Evolutionary conservation across 2,888 invertebrate genomes (phyloP).

Genomic region (Trisateles emortualis): DNA sequence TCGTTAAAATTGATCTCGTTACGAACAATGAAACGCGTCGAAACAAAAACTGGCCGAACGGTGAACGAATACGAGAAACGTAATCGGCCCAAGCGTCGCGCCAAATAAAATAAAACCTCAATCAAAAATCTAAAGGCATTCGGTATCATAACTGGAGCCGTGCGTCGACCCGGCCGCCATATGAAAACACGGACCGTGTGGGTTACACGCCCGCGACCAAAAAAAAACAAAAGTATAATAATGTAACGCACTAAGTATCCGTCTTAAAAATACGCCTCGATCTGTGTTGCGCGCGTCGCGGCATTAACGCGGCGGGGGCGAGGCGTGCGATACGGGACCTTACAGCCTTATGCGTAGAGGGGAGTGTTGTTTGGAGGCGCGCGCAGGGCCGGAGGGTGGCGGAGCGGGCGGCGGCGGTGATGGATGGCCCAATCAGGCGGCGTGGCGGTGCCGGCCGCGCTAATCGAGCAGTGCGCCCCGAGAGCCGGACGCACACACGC

Average conservation of each 20-base stretch:
- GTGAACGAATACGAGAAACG: slow-evolving; percentile 83
- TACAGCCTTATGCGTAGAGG: slow-evolving; percentile 46
- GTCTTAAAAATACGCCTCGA: slow-evolving; percentile 84
- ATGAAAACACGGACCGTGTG: slow-evolving; percentile 75
- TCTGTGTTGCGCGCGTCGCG: slow-evolving; percentile 79
- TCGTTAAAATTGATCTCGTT: slow-evolving; percentile 83
- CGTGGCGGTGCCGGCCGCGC: slow-evolving; percentile 82
- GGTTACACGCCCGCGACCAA: slow-evolving; percentile 76
- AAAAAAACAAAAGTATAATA: slow-evolving; percentile 83
- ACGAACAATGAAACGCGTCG: slow-evolving; percentile 83
- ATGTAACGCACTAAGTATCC: slow-evolving; percentile 86
- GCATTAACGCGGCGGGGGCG: slow-evolving; percentile 67
- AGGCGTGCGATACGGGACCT: slow-evolving; percentile 46
- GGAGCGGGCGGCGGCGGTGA: slow-evolving; percentile 76
- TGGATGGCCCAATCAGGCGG: slow-evolving; percentile 88
- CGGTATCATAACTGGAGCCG: slow-evolving; percentile 82
- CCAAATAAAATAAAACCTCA: slow-evolving; percentile 84
- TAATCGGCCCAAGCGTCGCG: slow-evolving; percentile 79
- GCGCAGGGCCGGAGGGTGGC: slow-evolving; percentile 71
- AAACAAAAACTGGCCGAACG: slow-evolving; percentile 81
- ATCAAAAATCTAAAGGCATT: slow-evolving; percentile 84
- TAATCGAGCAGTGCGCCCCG: slow-evolving; percentile 83
- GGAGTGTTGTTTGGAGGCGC: slow-evolving; percentile 54
- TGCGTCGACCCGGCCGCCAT: slow-evolving; percentile 81
- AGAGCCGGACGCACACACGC: slow-evolving; percentile 74